A percentile compares a stretch with the other conserved stretches of the same genome.
Conservation (phyloP, 2,113 vertebrate species). For the Hucho hucho region DNA sequence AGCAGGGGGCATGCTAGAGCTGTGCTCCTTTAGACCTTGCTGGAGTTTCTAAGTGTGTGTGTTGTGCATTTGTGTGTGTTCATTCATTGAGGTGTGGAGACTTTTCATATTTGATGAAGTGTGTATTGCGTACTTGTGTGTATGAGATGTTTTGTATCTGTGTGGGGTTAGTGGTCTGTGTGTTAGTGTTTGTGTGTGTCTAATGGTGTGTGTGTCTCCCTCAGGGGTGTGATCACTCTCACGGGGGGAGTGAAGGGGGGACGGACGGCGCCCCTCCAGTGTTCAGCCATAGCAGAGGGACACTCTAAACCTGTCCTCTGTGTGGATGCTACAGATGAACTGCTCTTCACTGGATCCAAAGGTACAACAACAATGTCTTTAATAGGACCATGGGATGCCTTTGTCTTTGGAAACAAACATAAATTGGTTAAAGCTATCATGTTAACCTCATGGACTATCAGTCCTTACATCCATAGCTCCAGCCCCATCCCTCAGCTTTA, state of each 20-base stretch:
- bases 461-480: no score
- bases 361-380: conserved; percentile 64
- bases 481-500: no score
- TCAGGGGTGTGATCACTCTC: conserved; percentile 91
- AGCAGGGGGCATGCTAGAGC: conserved; percentile 3
- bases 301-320: conserved; percentile 95
- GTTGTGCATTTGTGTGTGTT: not conserved
- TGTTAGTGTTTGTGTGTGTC: not conserved
- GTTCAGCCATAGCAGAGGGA: conserved; percentile 90
- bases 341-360: conserved; percentile 96
- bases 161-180: not conserved
- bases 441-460: no score
- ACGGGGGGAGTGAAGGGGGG: conserved; percentile 87
- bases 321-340: conserved; percentile 92
- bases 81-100: not conserved
- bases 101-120: not conserved
- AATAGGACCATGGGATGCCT: no score
- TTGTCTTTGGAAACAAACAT: no score
- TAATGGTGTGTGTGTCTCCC: conserved; percentile 29
- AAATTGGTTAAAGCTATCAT: no score
- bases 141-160: not conserved
- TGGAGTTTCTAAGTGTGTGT: not conserved
- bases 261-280: conserved; percentile 92
- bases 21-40: not conserved
- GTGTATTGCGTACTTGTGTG: not conserved